These are phyloP conservation scores for Forbesichthys papilliferus DNA, from an alignment of 2,113 vertebrate genomes.

Conservation along the genomic window DNA sequence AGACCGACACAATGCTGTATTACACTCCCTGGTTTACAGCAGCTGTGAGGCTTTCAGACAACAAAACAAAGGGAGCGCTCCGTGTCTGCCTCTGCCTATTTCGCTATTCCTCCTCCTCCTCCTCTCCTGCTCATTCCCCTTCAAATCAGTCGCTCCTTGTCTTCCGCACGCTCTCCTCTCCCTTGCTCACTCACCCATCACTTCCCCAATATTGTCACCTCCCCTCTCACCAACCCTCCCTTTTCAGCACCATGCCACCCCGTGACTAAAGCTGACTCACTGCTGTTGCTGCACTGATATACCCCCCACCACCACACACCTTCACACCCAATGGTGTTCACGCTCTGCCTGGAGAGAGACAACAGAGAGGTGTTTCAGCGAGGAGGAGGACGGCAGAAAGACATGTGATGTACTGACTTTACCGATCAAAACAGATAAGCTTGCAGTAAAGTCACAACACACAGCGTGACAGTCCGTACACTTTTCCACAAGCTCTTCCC, in stretches of 20 bases:
- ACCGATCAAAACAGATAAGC: constrained; percentile 18
- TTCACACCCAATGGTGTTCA: constrained; percentile 30
- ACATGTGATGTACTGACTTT: constrained; percentile 20
- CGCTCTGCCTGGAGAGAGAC: constrained; percentile 42
- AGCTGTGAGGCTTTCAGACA: constrained; percentile 60
- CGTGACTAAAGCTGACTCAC: constrained; percentile 69
- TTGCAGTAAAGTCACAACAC: constrained; percentile 12
- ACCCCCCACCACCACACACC: constrained; percentile 10
- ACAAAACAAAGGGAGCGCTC: constrained; percentile 70
- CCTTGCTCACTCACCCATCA: constrained; percentile 33
- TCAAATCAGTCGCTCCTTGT: constrained; percentile 17
- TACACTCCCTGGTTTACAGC: constrained; percentile 51
- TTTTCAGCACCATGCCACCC: constrained; percentile 54
- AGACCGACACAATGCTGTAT: constrained; percentile 53
- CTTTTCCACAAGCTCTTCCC: not conserved
- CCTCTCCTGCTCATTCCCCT: constrained; percentile 44
- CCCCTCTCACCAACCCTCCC: constrained; percentile 42
- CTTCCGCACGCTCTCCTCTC: constrained; percentile 29
- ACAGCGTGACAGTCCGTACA: too few species aligned
- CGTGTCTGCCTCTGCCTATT: constrained; percentile 57
- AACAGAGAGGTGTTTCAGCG: constrained; percentile 32
- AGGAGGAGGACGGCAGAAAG: constrained; percentile 18
- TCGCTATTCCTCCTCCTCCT: constrained; percentile 27
- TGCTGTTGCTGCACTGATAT: constrained; percentile 48
- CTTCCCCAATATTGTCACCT: constrained; percentile 48